Evolutionary conservation across 1,140 invertebrate species (phyloP), one percentile per base, ranked within the genome.

Genomic region (Ganaspis sp.): DNA sequence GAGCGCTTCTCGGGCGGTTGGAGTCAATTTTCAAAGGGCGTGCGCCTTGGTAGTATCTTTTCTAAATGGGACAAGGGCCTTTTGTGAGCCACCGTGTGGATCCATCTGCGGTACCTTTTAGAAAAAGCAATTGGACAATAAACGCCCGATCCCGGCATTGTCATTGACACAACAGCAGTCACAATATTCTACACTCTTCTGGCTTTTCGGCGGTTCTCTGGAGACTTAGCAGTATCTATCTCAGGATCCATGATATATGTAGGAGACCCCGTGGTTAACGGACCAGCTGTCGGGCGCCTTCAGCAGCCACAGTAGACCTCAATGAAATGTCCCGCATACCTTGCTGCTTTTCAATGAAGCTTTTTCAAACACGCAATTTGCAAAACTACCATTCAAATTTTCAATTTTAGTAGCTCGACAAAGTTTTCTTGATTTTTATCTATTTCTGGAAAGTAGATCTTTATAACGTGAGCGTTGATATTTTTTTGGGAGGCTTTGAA

Each of bases 21-120:
- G 54, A 64, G 54, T 29, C 26, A 64, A 29, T 64, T 64, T 64
- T 64, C 54, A 64, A 64, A 64, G 54, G 54, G 54, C 54, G 54
- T 29, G 54, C 54, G 54, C 26, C 54, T 26, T 29, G 54, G 54
- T 12, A 29, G 21, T 29, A 64, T 64, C 45, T 49, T 49, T 49
- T 49, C 45, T 49, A 49, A 64, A 64, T 64, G 54, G 54, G 54
- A 64, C 54, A 64, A 64, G 54, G 54, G 54, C 26, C 54, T 64
- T 64, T 64, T 64, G 54, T 64, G 23, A 64, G 23, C 23, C 54
- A 64, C 54, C 54, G 26, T 64, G 23, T 29, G 23, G 54, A 49
- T 17, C 81, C 82, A 83, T 83, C 81, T 83, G 82, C 84, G 80
- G 76, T 73, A 38, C 75, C 76, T 80, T n/a, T 85, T 77, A 85